Evolutionary conservation across 2,113 vertebrate species (phyloP).

Genomic region (Ia io): DNA sequence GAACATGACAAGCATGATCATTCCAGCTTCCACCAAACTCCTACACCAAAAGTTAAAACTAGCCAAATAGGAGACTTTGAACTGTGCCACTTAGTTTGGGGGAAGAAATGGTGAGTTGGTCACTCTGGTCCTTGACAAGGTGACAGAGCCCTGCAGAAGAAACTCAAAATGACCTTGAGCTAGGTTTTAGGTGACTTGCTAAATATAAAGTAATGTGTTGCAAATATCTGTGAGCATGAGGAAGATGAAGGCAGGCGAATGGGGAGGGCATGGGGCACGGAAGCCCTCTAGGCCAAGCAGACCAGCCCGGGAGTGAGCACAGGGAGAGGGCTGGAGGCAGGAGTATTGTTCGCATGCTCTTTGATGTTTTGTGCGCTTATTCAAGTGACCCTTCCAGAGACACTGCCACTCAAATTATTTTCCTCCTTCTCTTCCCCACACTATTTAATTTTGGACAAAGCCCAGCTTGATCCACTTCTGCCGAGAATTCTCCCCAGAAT

Average conservation of each 20-base stretch:
- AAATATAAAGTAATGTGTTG: neutral
- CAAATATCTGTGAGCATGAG: neutral
- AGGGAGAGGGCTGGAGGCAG: neutral
- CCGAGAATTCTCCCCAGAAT: neutral
- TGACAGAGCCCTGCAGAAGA: neutral
- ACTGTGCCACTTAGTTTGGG: neutral
- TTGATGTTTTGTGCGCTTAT: neutral
- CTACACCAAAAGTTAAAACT: neutral
- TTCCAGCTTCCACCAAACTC: neutral
- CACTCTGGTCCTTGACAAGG: neutral
- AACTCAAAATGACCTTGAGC: neutral
- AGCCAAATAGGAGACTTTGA: neutral
- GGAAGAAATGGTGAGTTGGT: neutral
- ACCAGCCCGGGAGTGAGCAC: neutral
- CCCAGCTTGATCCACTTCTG: neutral
- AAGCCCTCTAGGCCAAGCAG: neutral
- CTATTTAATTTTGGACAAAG: neutral
- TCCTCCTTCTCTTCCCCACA: neutral
- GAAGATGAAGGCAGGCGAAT: neutral
- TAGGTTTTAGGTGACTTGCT: neutral
- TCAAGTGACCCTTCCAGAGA: neutral
- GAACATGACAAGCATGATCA: neutral
- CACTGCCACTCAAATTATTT: neutral
- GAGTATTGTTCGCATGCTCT: neutral
- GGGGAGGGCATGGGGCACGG: accelerated